These are phyloP conservation scores for Ictalurus furcatus DNA, from an alignment of 2,113 vertebrate genomes.

Conservation along the genomic window DNA sequence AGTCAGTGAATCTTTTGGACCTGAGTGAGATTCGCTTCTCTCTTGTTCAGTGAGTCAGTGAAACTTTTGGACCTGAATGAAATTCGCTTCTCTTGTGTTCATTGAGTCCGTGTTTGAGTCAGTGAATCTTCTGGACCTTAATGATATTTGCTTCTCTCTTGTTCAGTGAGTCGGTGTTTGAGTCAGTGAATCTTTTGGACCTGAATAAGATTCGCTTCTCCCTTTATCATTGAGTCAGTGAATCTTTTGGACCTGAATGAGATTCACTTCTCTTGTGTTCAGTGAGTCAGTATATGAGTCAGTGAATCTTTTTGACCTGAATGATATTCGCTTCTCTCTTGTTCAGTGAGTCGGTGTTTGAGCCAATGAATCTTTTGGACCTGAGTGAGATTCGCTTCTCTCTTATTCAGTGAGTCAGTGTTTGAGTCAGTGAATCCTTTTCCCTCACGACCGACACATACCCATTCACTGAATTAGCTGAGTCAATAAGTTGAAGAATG, in stretches of 20 bases:
- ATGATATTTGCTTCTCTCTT: neutral
- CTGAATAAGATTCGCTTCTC: neutral
- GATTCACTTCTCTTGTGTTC: neutral
- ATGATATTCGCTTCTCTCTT: neutral
- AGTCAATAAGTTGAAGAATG: neutral
- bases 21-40: neutral
- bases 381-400: neutral
- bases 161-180: neutral
- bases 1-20: neutral
- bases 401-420: neutral
- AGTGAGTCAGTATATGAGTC: neutral
- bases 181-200: neutral
- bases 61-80: neutral
- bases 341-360: neutral
- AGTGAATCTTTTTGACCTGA: neutral
- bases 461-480: neutral
- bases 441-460: neutral
- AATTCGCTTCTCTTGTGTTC: neutral
- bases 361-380: neutral
- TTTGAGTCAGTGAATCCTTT: neutral
- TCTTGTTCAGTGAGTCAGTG: neutral
- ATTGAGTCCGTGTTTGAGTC: neutral
- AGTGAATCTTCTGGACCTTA: neutral
- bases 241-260: neutral
- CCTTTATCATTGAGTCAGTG: neutral